phyloP scores from a whole-genome alignment of 2,113 vertebrate species.

The Prionailurus viverrinus region DNA sequence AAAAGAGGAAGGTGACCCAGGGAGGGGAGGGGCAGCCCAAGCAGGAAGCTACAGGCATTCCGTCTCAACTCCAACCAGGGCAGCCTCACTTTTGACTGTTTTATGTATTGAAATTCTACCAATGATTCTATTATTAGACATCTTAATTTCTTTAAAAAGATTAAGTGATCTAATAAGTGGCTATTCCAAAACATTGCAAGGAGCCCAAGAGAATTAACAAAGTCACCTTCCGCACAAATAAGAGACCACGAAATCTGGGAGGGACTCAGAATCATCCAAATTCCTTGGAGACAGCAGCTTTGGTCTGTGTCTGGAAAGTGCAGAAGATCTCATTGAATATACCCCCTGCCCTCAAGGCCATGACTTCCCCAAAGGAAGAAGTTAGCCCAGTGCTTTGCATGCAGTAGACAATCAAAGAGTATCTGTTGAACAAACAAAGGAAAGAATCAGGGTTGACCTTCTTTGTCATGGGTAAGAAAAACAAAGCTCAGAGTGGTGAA shows the following conservation, averaged over 20 bases:
- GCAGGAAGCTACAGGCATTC: background rate
- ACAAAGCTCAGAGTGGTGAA: background rate
- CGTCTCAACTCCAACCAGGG: background rate
- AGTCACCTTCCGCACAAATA: background rate
- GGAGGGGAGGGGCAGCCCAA: background rate
- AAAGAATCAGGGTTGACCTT: background rate
- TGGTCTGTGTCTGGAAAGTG: background rate
- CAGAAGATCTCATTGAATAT: background rate
- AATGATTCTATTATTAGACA: conserved; percentile 6
- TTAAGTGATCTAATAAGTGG: conserved; percentile 12
- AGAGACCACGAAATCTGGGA: background rate
- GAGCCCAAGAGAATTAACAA: background rate
- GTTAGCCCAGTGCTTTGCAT: background rate
- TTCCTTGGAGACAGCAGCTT: background rate
- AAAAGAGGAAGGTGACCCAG: background rate
- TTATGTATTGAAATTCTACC: background rate
- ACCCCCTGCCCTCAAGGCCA: background rate
- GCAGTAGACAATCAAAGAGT: background rate
- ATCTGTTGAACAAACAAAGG: background rate
- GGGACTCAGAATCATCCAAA: background rate
- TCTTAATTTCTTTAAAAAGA: conserved; percentile 37
- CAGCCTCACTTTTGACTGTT: background rate
- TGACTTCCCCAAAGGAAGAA: background rate
- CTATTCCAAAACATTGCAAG: background rate
- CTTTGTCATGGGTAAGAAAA: background rate